Evolutionary conservation across 92 coral and sea anemone genomes (phyloP), one percentile per base, ranked within the genome.

Genomic region (Desmophyllum pertusum): DNA sequence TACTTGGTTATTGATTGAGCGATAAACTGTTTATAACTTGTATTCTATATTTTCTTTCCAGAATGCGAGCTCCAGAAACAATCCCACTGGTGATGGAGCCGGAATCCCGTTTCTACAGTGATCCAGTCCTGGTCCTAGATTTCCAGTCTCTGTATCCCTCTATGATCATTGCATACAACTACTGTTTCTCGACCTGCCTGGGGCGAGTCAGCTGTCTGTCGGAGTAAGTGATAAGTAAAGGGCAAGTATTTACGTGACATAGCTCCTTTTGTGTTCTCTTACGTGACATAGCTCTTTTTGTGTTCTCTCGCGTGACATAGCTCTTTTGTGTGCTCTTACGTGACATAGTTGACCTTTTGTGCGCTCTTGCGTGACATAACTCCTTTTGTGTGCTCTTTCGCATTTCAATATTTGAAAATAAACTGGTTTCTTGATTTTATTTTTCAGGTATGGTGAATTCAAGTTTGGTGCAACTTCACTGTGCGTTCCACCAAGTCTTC

Each of bases 61-160:
- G 99, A 19, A 97, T 97, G 99, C 90, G 89, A 14, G 99, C 99
- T 41, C 99, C 99, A 29, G 99, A 92, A 62, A 86, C 90, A 61
- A 94, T 94, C 27, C 94, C 99, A 4, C 93, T 97, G 8, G 99
- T 97, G 1, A 83, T 97, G 98, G 99, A 97, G 62, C 99, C 99
- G 23, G 99, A 97, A 75, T 97, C 99, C 31, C 98, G 98, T 42
- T 92, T 97, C 77, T 97, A 97, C 80, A 83, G 83, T 57, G 94
- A 94, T 79, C 99, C 99, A 31, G 99, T 97, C 63, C 88, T 97
- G 62, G 99, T 97, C 37, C 87, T 97, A 57, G 99, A 97, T 75
- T 97, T 97, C 78, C 99, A 97, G 90, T 97, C 99, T 3, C 89
- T 97, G 75, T 97, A 97, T 59, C 99, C 99, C 0, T 91, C 99